Base-by-base conservation (phyloP, 2,888 invertebrate genomes). In the Andrena dorsata region DNA sequence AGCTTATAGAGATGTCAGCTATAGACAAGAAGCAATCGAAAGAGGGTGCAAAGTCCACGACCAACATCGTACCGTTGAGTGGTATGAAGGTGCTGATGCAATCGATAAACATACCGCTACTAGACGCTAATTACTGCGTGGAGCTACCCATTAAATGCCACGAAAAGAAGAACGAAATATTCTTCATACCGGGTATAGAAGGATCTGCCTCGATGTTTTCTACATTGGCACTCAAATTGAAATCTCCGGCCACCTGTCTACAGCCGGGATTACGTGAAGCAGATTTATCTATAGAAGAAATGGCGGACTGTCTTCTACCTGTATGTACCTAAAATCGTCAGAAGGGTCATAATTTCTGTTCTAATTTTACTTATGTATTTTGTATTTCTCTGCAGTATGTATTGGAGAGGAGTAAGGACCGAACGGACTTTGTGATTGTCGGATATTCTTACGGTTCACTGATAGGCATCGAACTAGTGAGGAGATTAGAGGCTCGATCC, bases 401-500 rank as follows among this genome's bases (percentile, higher is more conserved):
- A 8, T 94, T 95, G 73, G 94, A 95, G 56, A 94, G 95, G 13
- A 92, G 73, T 23, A 87, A 91, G 70, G 81, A 64, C 47, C 88
- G 90, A 7, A 82, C 86, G 63, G 85, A 90, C 0, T 98, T 97
- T 94, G 95, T 96, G 77, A 92, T 99, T 0, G 95, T 97, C 16
- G 99, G 97, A 1, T 98, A 99, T 94, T 99, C 99, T 16, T 98
- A 96, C 91, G 99, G 99, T 63, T 95, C 96, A 0, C 93, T 97
- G 30, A 95, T 98, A 23, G 96, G 97, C 0, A 94, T 98, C 75
- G 97, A 98, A 92, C 94, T 98, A 79, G 97, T 96, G 3, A 94
- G 96, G 8, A 95, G 95, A 90, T 94, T 98, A 51, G 98, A 98
- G 93, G 94, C 94, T 8, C 94, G 95, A 89, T 97, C 97, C 85